These are phyloP conservation scores for Pycnomerus fuliginosus DNA, from an alignment of 2,888 invertebrate genomes.

Conservation along the genomic window DNA sequence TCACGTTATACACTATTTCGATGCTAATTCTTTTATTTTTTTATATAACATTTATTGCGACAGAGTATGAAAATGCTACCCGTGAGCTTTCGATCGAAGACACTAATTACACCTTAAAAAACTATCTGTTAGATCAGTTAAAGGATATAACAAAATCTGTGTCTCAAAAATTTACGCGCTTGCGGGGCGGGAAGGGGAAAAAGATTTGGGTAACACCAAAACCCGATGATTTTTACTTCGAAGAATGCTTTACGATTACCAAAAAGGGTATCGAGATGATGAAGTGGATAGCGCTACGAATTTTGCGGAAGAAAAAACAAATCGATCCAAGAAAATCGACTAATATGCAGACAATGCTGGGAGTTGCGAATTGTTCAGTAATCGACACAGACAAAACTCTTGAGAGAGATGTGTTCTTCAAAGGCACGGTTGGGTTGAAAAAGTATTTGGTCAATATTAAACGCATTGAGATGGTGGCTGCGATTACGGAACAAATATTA, in stretches of 20 bases:
- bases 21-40: constrained; percentile 14
- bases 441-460: too few species aligned
- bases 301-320: constrained; percentile 24
- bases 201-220: constrained; percentile 26
- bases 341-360: constrained; percentile 29
- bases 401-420: constrained; percentile 33
- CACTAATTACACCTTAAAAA: constrained; percentile 25
- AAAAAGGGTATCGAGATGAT: constrained; percentile 29
- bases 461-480: too few species aligned
- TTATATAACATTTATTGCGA: constrained; percentile 33
- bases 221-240: constrained; percentile 31
- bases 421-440: too few species aligned
- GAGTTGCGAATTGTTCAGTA: constrained; percentile 27
- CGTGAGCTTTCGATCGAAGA: constrained; percentile 28
- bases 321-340: constrained; percentile 9
- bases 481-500: too few species aligned
- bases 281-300: constrained; percentile 27
- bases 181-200: constrained; percentile 22
- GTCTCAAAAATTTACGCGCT: constrained; percentile 24
- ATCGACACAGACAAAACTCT: constrained; percentile 12
- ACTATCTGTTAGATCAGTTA: constrained; percentile 30
- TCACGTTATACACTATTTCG: constrained; percentile 23
- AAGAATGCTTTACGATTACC: constrained; percentile 27
- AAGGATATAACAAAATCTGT: constrained; percentile 27
- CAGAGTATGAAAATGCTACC: constrained; percentile 32